Evolutionary conservation across 2,113 vertebrate genomes (phyloP), one percentile per base, ranked within the genome.

Genomic region (Salvelinus namaycush): DNA sequence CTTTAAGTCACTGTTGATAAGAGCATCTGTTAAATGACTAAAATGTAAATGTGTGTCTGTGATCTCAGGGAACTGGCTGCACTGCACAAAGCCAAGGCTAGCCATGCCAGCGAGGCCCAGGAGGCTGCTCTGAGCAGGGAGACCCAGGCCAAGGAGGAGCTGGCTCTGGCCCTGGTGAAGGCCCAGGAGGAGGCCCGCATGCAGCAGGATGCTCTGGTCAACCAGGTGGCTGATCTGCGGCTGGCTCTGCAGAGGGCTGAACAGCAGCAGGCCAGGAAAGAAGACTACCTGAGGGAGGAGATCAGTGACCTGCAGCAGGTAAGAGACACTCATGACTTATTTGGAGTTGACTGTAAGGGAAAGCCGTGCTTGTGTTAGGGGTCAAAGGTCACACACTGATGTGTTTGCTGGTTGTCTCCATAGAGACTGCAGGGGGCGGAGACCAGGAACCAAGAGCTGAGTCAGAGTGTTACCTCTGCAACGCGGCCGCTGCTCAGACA

Each of bases 281-380:
- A 99, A 84, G 98, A 99, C 90, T 99, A 97, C 90, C 92, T 99
- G 48, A 95, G 96, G 18, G 97, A 98, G 73, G 98, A 99, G 90
- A 97, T 99, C 18, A 80, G 92, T 83, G 97, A 99, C 82, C 91
- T 98, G 24, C 97, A 99, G 60, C 95, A 98, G 97, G 98, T 99
- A 34, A 71, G 72, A 29, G 39, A 14, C 14, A 13, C 13, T 75
- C 16, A 54, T 54, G 24, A 26, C 22, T 64, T 44, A 9, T 44
- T 44, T 44, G 39, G 39, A 12, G 39, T 44, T 44, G 39, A 26
- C 62, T 64, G 62, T 1, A 57, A 57, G 54, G 54, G 13, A 4
- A 57, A 57, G 14, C 54, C 2, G 7, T 24, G 59, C n/a, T 62
- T 62, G 59, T 2, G n/a, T 62, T 62, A 62, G 59, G n/a, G 0